Base-by-base conservation (phyloP, 2,113 vertebrate genomes). In the Oenanthe melanoleuca region DNA sequence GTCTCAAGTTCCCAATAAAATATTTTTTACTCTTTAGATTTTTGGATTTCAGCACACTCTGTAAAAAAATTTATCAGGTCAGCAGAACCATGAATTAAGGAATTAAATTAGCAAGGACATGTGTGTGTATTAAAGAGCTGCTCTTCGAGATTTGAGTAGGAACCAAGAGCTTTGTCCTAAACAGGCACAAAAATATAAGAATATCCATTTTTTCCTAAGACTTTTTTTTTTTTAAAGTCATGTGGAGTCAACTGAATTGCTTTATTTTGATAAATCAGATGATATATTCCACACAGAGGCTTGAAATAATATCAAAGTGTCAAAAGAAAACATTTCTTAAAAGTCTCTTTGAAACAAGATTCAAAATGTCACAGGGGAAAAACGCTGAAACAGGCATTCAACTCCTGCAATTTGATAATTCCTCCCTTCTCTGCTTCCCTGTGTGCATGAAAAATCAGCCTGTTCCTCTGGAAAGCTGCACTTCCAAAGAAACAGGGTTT, bases 191-290 rank as follows among this genome's bases (percentile, higher is more conserved):
- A 84, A 56, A 64, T 37, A 66, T 7, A 85, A 31, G 28, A 40
- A 49, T 80, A 72, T 80, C 56, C 23, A 21, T 71, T 86, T 89
- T 49, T 50, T 49, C 40, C 33, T 26, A 24, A 47, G 45, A 29
- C 25, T 7, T 34, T 69, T 82, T 52, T 37, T 59, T 52, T 52
- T 60, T 83, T 31, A 2, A 64, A 88, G 59, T 88, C 67, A 66
- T 40, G 56, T 64, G 44, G 57, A 93, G 69, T 88, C 80, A 90
- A 83, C 64, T 40, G 15, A 94, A 86, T 71, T 52, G 80, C 92
- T 93, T 90, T 96, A 86, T 97, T 97, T 94, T 97, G 91, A 88
- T 97, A 95, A 95, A 88, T 74, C 69, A 71, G 91, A 70, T 86
- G 4, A 95, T 88, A 67, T 74, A 84, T 94, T 97, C 85, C 83